A percentile compares a stretch with the other conserved stretches of the same genome.
These are phyloP conservation scores for Drosophila repletoides DNA, from an alignment of 1,140 invertebrate genomes.

Conservation along the genomic window DNA sequence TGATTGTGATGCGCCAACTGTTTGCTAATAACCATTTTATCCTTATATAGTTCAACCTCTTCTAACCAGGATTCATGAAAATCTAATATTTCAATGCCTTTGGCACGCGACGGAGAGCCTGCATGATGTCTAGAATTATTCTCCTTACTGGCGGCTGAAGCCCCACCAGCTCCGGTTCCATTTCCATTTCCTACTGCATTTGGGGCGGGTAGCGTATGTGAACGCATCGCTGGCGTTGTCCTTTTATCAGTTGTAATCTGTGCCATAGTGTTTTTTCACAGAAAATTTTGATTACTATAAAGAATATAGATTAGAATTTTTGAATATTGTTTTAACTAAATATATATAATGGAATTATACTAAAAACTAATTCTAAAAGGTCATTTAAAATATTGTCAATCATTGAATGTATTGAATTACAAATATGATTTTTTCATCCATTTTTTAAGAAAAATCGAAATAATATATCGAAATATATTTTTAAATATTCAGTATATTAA, in stretches of 20 bases:
- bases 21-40: conserved; percentile 64
- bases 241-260: conserved; percentile 79
- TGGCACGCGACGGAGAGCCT: conserved; percentile 25
- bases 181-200: too few relatives aligned
- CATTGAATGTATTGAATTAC: too few relatives aligned
- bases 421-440: too few relatives aligned
- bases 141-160: conserved; percentile 34
- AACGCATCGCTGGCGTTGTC: conserved; percentile 37
- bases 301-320: too few relatives aligned
- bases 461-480: too few relatives aligned
- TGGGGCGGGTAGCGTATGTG: conserved; percentile 25
- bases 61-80: conserved; percentile 81
- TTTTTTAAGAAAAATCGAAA: too few relatives aligned
- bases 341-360: too few relatives aligned
- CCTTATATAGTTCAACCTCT: conserved; percentile 77
- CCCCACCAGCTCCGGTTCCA: too few relatives aligned
- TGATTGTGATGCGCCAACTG: conserved; percentile 63
- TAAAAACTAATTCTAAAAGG: too few relatives aligned
- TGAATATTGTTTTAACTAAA: too few relatives aligned
- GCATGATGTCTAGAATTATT: conserved; percentile 37
- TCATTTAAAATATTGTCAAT: too few relatives aligned
- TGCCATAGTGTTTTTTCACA: conserved; percentile 69
- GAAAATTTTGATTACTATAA: conserved; percentile 66
- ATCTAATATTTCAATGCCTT: conserved; percentile 77
- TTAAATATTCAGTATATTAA: too few relatives aligned